Evolutionary conservation across 1,140 invertebrate genomes (phyloP).

Genomic region (Drosophila prosaltans): DNA sequence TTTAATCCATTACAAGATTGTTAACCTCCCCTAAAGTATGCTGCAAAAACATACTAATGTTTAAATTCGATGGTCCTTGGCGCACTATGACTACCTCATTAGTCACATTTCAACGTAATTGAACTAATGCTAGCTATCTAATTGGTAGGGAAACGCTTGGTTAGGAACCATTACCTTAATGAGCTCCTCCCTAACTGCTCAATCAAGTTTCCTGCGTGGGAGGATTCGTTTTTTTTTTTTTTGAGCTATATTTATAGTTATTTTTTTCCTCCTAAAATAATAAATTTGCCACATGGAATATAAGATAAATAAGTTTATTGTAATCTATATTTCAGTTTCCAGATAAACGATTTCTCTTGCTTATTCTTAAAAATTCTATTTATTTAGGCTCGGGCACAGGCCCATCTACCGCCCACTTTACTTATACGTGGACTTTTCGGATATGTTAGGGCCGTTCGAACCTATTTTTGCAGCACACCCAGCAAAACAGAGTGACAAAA

Average conservation of each 20-base stretch:
- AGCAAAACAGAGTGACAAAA: neutral
- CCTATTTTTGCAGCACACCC: slow-evolving; percentile 38
- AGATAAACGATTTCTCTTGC: neutral
- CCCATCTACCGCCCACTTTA: neutral
- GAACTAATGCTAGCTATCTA: too few species aligned
- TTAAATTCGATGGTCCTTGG: too few species aligned
- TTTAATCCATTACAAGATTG: too few species aligned
- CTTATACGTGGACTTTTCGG: neutral
- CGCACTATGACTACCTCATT: too few species aligned
- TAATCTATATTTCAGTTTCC: neutral
- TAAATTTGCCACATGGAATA: neutral
- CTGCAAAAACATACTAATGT: too few species aligned
- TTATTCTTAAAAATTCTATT: slow-evolving; percentile 10
- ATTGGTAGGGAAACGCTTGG: too few species aligned
- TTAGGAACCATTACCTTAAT: too few species aligned
- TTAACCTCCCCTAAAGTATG: too few species aligned
- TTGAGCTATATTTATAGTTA: neutral
- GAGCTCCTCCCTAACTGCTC: too few species aligned
- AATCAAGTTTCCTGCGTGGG: too few species aligned
- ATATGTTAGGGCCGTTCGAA: slow-evolving; percentile 40
- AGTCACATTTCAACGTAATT: too few species aligned
- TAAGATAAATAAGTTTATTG: neutral
- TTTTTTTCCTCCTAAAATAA: neutral
- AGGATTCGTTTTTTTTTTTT: too few species aligned
- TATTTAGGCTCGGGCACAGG: neutral